Percentiles rank a stretch among this genome's conserved stretches.
Conservation (phyloP, 1,140 invertebrate genomes). For the Habropoda laboriosa region DNA sequence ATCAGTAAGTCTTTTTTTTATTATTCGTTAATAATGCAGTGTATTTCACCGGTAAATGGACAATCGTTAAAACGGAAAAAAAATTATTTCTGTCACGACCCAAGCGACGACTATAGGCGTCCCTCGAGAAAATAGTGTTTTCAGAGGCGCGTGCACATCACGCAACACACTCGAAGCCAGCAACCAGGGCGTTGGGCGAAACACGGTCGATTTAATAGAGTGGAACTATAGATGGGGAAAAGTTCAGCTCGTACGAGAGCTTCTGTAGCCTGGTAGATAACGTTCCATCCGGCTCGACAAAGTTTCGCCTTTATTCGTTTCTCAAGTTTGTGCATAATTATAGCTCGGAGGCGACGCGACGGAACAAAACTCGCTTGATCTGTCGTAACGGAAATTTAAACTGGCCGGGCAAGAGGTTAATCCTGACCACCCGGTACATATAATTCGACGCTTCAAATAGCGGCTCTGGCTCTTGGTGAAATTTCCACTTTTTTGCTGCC, state of each 20-base stretch:
- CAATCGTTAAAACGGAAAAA: too few relatives aligned
- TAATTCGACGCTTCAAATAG: too few relatives aligned
- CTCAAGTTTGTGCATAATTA: conserved; percentile 23
- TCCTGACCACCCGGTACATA: too few relatives aligned
- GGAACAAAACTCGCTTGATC: not conserved
- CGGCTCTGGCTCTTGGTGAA: too few relatives aligned
- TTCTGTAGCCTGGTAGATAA: not conserved
- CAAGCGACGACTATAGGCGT: too few relatives aligned
- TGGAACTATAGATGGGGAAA: not conserved
- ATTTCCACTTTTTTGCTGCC: too few relatives aligned
- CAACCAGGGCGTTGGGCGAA: not conserved
- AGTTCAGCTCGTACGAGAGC: not conserved
- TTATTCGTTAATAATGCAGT: too few relatives aligned
- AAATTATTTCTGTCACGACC: too few relatives aligned
- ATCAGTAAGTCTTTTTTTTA: too few relatives aligned
- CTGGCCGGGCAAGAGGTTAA: too few relatives aligned
- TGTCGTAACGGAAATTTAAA: not conserved
- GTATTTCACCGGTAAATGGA: too few relatives aligned
- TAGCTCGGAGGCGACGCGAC: not conserved
- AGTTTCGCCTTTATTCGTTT: conserved; percentile 8
- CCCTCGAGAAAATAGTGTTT: not conserved
- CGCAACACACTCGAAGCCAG: not conserved
- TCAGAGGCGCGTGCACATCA: not conserved
- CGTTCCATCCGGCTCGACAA: not conserved
- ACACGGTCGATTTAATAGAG: conserved; percentile 28